Base-by-base conservation (phyloP, 2,888 invertebrate species). In the Laothoe populi region DNA sequence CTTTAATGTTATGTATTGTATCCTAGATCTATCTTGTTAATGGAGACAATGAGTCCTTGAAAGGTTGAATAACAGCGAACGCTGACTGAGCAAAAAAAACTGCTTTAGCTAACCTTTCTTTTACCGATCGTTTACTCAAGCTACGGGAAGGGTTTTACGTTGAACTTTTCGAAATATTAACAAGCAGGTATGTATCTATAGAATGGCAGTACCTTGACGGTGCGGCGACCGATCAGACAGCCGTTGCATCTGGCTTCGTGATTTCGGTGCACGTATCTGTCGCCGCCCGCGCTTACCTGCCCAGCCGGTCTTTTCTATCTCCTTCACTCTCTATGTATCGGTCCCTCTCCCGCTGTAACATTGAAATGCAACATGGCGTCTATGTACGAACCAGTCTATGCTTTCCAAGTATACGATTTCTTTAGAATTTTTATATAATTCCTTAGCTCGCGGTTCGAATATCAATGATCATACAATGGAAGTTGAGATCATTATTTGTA, bases 161-260 rank as follows among this genome's bases (percentile, higher is more conserved):
- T 44, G 65, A 60, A 64, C 64, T 59, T 70, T 66, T 65, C 64
- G 64, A 66, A 63, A 63, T 53, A 66, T 65, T 23, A 35, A 23
- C 67, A 58, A 60, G 65, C 63, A 70, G 62, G 64, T 64, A 53
- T 57, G 13, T 45, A 59, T 40, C 48, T 66, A 64, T 68, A 68
- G 49, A 61, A 66, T 45, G 64, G 38, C 59, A 61, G 66, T 58
- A 62, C 45, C 46, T 58, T 62, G 59, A 61, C 61, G 62, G 60
- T 38, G 46, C 61, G 62, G 60, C 46, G 46, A 62, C 45, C 46
- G 71, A 71, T 71, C 77, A 77, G 73, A 74, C 74, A 77, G 75
- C 76, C 70, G 79, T 73, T 79, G 81, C 84, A 84, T 83, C 82
- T 82, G 82, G 82, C 78, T 74, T 77, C 75, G 78, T 82, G 85